These are phyloP conservation scores for Phocoena sinus DNA, from an alignment of 2,113 vertebrate genomes.

Conservation along the genomic window DNA sequence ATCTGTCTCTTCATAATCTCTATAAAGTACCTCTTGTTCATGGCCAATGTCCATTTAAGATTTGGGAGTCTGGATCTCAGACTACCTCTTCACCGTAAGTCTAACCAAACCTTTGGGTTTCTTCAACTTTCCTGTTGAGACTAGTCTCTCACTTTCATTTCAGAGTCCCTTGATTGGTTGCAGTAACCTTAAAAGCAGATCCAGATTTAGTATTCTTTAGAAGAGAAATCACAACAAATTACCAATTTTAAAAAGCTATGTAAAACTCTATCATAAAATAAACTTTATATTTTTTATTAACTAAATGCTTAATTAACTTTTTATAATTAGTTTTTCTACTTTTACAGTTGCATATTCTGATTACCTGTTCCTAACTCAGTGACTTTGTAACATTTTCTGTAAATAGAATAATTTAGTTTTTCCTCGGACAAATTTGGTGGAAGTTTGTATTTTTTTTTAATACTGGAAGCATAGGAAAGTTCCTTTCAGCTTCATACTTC, in stretches of 20 bases:
- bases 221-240: background rate
- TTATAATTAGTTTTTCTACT: background rate
- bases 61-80: background rate
- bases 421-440: background rate
- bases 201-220: background rate
- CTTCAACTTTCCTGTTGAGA: background rate
- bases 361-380: background rate
- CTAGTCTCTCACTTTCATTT: background rate
- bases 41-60: too few relatives aligned
- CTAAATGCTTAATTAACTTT: background rate
- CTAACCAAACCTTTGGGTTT: background rate
- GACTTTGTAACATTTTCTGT: background rate
- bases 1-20: background rate
- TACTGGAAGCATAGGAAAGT: background rate
- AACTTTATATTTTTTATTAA: background rate
- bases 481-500: background rate
- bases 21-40: background rate
- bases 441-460: background rate
- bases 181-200: background rate
- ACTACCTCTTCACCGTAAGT: background rate
- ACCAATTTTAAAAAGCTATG: background rate
- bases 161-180: background rate
- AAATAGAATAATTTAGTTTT: background rate
- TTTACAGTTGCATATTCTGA: background rate
- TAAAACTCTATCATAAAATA: background rate